These are phyloP conservation scores for Anastrepha obliqua DNA, from an alignment of 1,140 invertebrate genomes.

Conservation along the genomic window DNA sequence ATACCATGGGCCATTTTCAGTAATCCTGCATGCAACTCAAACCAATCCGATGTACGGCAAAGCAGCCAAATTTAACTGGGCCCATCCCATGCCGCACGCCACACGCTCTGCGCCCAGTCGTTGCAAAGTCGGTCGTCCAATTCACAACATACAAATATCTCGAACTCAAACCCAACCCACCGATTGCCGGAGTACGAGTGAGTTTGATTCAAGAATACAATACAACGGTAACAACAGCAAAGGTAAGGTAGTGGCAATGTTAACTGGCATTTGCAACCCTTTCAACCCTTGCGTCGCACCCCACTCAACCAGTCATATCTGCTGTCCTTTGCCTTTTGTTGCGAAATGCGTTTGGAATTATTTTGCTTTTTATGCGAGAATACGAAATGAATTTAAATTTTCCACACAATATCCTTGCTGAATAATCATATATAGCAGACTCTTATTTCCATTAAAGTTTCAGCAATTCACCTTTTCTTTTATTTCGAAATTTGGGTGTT, in stretches of 20 bases:
- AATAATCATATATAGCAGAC: constrained; percentile 1
- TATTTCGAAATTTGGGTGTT: background rate
- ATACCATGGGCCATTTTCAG: background rate
- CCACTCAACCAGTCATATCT: background rate
- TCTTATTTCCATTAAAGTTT: constrained; percentile 21
- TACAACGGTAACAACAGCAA: background rate
- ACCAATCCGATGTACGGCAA: background rate
- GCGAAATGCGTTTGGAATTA: constrained; percentile 10
- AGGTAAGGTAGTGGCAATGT: background rate
- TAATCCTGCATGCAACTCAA: background rate
- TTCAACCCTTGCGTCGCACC: background rate
- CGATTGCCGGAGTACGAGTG: background rate
- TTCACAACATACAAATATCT: constrained; percentile 50
- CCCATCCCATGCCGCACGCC: background rate
- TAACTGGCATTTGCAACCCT: constrained; percentile 29
- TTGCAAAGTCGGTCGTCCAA: constrained; percentile 33
- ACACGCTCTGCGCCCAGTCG: background rate
- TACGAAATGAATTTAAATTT: constrained; percentile 48
- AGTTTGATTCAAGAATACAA: background rate
- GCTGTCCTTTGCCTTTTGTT: constrained; percentile 25
- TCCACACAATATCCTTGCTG: constrained; percentile 7
- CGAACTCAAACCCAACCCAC: constrained; percentile 27
- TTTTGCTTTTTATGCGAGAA: constrained; percentile 35
- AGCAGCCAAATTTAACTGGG: background rate
- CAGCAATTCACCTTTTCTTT: background rate